Base-by-base conservation (phyloP, 2,888 invertebrate species). In the Gandaritis pyraliata region DNA sequence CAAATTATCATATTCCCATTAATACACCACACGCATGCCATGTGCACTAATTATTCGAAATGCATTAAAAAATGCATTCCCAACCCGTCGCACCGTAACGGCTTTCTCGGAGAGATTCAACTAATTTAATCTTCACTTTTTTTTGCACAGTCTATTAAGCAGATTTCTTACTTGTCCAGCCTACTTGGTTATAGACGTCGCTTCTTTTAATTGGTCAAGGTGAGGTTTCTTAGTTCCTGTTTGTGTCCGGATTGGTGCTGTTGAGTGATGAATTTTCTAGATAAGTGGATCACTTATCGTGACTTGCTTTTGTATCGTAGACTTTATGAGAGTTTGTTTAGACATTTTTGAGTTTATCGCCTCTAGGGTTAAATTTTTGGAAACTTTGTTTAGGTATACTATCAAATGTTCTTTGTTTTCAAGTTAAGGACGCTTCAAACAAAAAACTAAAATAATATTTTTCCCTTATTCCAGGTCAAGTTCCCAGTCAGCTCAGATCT, bases 401-500 rank as follows among this genome's bases (percentile, higher is more conserved):
- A 23, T 4, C 4, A 6, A 2, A 23, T 23, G 1, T 23, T 1
- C 6, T 23, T 23, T 23, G 23, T 23, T 23, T 2, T 23, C 23
- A 6, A 23, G 23, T n/a, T n/a, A n/a, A n/a, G n/a, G n/a, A n/a
- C n/a, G n/a, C n/a, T n/a, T n/a, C n/a, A n/a, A n/a, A n/a, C n/a
- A n/a, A n/a, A 23, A 23, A 23, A 23, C 1, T 1, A 23, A 23
- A 23, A 30, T 7, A 43, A 43, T 3, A 7, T 1, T 16, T 16
- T 15, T 11, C 16, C 7, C 29, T 30, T 13, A 50, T 63, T 89
- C 49, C 87, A 96, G 95, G 93, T 97, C 69, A 96, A 96, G 85
- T 94, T 97, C 73, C 96, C 97, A 58, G 93, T 94, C 66, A 90
- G 94, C 57, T 93, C 94, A 53, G 95, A 95, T 66, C 77, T 94